A percentile compares a stretch with the other conserved stretches of the same genome.
These are phyloP conservation scores for Lordiphosa stackelbergi DNA, from an alignment of 1,140 invertebrate species.

Conservation along the genomic window DNA sequence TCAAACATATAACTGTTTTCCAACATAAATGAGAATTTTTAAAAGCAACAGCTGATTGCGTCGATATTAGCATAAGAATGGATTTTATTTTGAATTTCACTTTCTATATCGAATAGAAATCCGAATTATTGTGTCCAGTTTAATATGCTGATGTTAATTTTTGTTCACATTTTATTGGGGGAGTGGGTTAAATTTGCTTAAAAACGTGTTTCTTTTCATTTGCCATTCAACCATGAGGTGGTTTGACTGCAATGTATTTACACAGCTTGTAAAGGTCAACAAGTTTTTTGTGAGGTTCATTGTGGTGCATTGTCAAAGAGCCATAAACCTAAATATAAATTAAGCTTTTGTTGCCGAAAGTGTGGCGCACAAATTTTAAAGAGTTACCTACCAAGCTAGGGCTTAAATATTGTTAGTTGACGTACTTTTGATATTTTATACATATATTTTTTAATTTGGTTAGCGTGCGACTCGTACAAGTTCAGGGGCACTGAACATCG, in stretches of 20 bases:
- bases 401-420: conserved; percentile 14
- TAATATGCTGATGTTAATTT: conserved; percentile 2
- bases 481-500: conserved; percentile 50
- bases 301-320: conserved; percentile 46
- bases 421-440: neutral
- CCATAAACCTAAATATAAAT: conserved; percentile 56
- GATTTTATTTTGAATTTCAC: conserved; percentile 44
- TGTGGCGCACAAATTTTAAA: conserved; percentile 34
- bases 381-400: conserved; percentile 10
- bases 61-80: conserved; percentile 51
- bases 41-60: conserved; percentile 2
- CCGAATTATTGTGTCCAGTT: conserved; percentile 14
- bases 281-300: conserved; percentile 46
- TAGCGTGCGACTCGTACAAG: conserved; percentile 47
- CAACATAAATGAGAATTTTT: conserved; percentile 23
- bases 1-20: conserved; percentile 1
- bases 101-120: conserved; percentile 41
- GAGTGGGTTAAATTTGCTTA: conserved; percentile 9
- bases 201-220: conserved; percentile 22
- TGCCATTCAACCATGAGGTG: conserved; percentile 19
- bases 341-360: conserved; percentile 49
- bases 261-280: conserved; percentile 66
- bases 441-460: conserved; percentile 22
- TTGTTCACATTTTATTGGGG: neutral
- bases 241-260: conserved; percentile 54